Evolutionary conservation across 2,797 vertebrate genomes (phyloP), one percentile per base, ranked within the genome.

Genomic region (Poecilia gillii): DNA sequence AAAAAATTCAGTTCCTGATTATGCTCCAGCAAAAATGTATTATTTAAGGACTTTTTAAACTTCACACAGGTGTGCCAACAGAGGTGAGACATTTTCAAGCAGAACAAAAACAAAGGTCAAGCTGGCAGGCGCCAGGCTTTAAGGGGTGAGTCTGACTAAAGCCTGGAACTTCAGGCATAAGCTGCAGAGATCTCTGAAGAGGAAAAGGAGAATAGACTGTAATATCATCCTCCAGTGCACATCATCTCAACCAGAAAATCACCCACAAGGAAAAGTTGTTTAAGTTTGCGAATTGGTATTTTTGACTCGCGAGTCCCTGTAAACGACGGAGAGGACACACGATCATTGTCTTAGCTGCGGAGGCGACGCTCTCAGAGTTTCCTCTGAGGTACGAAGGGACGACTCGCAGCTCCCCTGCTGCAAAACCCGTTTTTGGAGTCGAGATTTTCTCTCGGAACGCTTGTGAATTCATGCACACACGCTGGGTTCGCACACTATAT

Each of bases 221-320:
- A 33, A 49, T 64, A 59, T 45, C 33, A 39, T 74, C 74, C 25
- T 57, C 47, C 76, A 73, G 64, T 75, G 75, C 78, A 81, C 71
- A 72, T 43, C 73, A 71, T 49, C 71, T 71, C 77, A 83, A 73
- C 43, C 78, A 80, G 45, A 74, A 85, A 80, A 84, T 77, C 31
- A 73, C 62, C 81, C 80, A 78, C 74, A 41, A 82, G 77, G 72
- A 75, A 72, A 81, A 53, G 79, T 20, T 72, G 62, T 80, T 41
- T 31, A 72, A 82, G 81, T 74, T 73, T 76, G 83, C 75, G 81
- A 87, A 85, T 46, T 79, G 84, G 83, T 73, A 81, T 83, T 82
- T 86, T 79, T 79, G 68, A 86, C 80, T 82, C 77, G 51, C 79
- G 84, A 86, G 83, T 83, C 81, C 80, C 72, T 81, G 85, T 83